A percentile compares a stretch with the other conserved stretches of the same genome.
These are phyloP conservation scores for Anolis carolinensis DNA, from an alignment of 2,113 vertebrate genomes.

Conservation along the genomic window DNA sequence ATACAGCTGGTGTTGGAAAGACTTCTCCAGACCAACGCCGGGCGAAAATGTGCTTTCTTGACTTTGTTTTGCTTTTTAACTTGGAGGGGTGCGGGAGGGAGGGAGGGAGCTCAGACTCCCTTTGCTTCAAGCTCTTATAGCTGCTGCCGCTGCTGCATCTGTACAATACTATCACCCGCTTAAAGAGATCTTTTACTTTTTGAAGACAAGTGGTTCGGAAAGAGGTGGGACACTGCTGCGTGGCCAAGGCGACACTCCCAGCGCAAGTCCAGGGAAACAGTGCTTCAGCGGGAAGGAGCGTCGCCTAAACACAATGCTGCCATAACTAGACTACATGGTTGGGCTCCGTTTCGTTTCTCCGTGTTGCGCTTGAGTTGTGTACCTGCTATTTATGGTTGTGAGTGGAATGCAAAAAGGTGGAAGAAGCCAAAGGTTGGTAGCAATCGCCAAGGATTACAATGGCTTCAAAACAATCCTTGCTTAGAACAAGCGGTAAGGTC, in stretches of 20 bases:
- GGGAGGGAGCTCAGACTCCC: slow-evolving; percentile 46
- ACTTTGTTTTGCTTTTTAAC: slow-evolving; percentile 56
- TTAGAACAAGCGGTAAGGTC: neutral
- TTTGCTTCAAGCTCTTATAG: slow-evolving; percentile 35
- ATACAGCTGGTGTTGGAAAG: slow-evolving; percentile 21
- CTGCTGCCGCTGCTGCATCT: neutral
- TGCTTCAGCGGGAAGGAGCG: slow-evolving; percentile 38
- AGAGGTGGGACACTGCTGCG: slow-evolving; percentile 27
- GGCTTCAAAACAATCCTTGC: neutral
- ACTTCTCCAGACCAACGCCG: slow-evolving; percentile 47
- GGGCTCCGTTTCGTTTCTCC: neutral
- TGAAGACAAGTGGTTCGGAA: slow-evolving; percentile 37
- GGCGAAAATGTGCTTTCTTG: neutral
- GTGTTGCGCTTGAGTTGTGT: too few relatives aligned
- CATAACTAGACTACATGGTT: neutral
- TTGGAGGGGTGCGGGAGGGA: slow-evolving; percentile 14
- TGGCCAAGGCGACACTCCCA: slow-evolving; percentile 36
- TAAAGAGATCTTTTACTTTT: slow-evolving; percentile 43
- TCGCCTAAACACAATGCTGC: slow-evolving; percentile 32
- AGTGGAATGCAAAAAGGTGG: neutral
- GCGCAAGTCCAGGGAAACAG: neutral
- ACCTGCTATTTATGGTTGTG: neutral
- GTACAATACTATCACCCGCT: slow-evolving; percentile 17
- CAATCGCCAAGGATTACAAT: neutral
- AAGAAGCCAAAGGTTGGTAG: neutral